Evolutionary conservation across 2,888 invertebrate genomes (phyloP).

Genomic region (Coronaproctus castanopsis): DNA sequence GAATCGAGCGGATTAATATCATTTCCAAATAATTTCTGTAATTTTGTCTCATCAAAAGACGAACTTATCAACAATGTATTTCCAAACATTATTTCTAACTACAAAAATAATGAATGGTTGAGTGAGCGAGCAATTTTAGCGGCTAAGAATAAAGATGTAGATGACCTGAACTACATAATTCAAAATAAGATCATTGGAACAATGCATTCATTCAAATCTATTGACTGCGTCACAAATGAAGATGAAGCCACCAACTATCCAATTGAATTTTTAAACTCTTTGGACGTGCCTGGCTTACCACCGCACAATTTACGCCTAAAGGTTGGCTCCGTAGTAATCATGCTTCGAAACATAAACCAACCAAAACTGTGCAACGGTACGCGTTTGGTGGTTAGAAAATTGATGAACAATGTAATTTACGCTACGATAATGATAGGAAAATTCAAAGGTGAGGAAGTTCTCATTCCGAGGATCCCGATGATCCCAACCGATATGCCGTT

Average conservation of each 20-base stretch:
- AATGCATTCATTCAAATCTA: conserved; percentile 18
- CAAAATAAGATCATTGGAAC: background rate
- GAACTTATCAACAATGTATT: conserved; percentile 17
- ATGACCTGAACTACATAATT: conserved; percentile 6
- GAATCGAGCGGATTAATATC: conserved; percentile 24
- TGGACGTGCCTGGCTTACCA: conserved; percentile 4
- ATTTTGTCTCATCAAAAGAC: conserved; percentile 20
- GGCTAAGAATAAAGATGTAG: conserved; percentile 22
- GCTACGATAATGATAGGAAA: conserved; percentile 21
- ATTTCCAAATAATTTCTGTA: conserved; percentile 24
- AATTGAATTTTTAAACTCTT: conserved; percentile 5
- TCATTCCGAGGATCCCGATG: conserved; percentile 17
- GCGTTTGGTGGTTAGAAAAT: conserved; percentile 8
- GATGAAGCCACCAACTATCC: conserved; percentile 1
- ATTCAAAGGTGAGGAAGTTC: conserved; percentile 21
- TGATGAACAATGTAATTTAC: conserved; percentile 11
- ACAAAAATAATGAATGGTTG: background rate
- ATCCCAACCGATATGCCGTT: conserved; percentile 16
- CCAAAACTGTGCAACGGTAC: conserved; percentile 1
- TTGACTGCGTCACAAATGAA: conserved; percentile 18
- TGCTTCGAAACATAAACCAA: conserved; percentile 4
- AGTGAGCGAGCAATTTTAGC: conserved; percentile 23
- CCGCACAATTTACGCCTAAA: conserved; percentile 9
- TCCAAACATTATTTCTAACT: conserved; percentile 18
- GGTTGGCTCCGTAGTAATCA: conserved; percentile 7